Base-by-base conservation (phyloP, 2,888 invertebrate species). In the Aphodius granarius region DNA sequence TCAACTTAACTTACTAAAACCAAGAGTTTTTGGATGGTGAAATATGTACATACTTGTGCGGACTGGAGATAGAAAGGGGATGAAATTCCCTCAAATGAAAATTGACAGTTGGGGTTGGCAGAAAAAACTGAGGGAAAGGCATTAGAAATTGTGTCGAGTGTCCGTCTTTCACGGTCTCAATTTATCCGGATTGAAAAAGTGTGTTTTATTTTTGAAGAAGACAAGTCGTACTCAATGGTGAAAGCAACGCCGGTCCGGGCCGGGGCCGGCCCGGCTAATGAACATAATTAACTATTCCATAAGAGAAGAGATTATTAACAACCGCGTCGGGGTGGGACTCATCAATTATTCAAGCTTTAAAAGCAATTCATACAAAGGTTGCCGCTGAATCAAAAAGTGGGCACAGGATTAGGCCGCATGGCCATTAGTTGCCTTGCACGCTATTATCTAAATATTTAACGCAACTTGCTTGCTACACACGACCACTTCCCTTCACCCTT, bases 321-420 rank as follows among this genome's bases (percentile, higher is more conserved):
- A 66, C 63, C 78, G 63, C 63, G 66, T 9, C 23, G 73, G 76
- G 83, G 82, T 83, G 84, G 82, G 80, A 81, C 82, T 73, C 80
- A 82, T 84, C 80, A 83, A 84, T 83, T 83, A 84, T 84, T 84
- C 79, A 84, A 80, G 81, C 82, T 83, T 83, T 84, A 84, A 84
- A 83, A 84, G 84, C 84, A 82, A 81, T 82, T 82, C 80, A 81
- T 78, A 80, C 81, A 80, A 82, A 80, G 81, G 78, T 78, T 79
- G 79, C 79, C 81, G 81, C 80, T 79, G 71, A 70, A 82, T 82
- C 79, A 82, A 82, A 82, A 81, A 81, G 81, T 64, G 71, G 73
- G 64, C 22, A 22, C 21, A 64, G 43, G 43, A 43, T 43, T 43
- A 43, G 43, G 3, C 43, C 43, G 43, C 13, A 13, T 43, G 43